Percentiles rank a stretch among this genome's conserved stretches.
Conservation (phyloP, 2,113 vertebrate species). For the Hyaena hyaena region DNA sequence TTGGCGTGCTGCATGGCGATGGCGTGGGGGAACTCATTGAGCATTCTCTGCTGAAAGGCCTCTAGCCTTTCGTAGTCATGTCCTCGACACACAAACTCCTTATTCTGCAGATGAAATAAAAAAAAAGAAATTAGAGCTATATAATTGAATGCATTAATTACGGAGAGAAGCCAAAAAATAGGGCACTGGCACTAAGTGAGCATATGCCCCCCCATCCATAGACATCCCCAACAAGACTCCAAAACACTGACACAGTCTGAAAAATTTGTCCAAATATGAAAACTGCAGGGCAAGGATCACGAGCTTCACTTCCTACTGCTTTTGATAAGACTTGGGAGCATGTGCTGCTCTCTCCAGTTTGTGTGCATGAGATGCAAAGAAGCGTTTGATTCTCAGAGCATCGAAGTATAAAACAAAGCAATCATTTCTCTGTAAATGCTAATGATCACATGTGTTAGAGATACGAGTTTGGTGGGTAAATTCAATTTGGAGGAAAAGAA, state of each 20-base stretch:
- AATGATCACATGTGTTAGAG: background rate
- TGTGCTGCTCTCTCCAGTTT: background rate
- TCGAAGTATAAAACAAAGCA: background rate
- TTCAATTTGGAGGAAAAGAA: background rate
- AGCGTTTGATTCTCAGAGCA: background rate
- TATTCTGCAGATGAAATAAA: constrained; percentile 90
- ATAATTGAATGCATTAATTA: background rate
- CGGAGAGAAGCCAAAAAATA: background rate
- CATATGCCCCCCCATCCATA: background rate
- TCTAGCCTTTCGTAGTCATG: constrained; percentile 99
- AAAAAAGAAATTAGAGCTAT: background rate
- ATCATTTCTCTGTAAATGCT: background rate
- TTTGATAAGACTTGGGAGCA: background rate
- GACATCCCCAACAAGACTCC: background rate
- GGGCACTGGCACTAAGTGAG: background rate
- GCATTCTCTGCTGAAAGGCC: constrained; percentile 99
- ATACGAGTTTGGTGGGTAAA: background rate
- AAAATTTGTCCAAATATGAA: background rate
- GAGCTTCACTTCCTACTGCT: background rate
- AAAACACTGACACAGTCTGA: background rate
- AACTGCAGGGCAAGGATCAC: background rate
- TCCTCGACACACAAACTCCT: constrained; percentile 99
- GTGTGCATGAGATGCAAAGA: background rate
- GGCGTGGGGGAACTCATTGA: constrained; percentile 98
- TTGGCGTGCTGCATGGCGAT: constrained; percentile 99